phyloP scores from a whole-genome alignment of 2,888 invertebrate species.

The Noctua janthina region DNA sequence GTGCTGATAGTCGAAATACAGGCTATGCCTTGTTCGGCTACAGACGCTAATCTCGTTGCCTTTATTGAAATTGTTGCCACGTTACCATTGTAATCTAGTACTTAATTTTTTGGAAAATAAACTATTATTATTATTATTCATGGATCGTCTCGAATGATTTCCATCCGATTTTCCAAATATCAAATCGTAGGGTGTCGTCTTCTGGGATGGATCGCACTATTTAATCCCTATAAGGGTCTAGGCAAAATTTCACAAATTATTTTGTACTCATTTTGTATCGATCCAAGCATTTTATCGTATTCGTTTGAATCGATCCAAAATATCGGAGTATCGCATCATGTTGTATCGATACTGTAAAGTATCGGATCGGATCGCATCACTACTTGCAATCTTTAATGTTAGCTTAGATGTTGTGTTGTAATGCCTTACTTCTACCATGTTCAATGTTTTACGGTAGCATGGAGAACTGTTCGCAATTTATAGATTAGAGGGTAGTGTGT shows the following conservation, averaged over 20 bases:
- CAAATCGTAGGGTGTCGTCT: background rate
- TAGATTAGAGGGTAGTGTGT: constrained; percentile 24
- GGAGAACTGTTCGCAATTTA: constrained; percentile 28
- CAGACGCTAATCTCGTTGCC: too few species aligned
- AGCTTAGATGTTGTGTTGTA: constrained; percentile 44
- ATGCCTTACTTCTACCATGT: constrained; percentile 7
- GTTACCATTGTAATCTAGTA: too few species aligned
- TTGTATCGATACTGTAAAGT: background rate
- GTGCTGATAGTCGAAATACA: too few species aligned
- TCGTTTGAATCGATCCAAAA: background rate
- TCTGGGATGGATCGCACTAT: background rate
- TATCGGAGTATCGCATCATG: background rate
- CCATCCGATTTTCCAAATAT: background rate
- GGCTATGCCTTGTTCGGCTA: too few species aligned
- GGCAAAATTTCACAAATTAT: background rate
- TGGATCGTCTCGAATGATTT: background rate
- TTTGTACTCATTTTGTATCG: background rate
- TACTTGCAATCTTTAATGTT: constrained; percentile 39
- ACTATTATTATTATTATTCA: background rate
- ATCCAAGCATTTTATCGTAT: background rate
- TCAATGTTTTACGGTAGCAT: constrained; percentile 28
- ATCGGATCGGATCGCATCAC: background rate
- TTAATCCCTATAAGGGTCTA: background rate
- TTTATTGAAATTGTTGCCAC: too few species aligned
- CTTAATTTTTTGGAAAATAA: too few species aligned